Conservation (phyloP, 2,797 vertebrate species). For the Rhabdomys pumilio region DNA sequence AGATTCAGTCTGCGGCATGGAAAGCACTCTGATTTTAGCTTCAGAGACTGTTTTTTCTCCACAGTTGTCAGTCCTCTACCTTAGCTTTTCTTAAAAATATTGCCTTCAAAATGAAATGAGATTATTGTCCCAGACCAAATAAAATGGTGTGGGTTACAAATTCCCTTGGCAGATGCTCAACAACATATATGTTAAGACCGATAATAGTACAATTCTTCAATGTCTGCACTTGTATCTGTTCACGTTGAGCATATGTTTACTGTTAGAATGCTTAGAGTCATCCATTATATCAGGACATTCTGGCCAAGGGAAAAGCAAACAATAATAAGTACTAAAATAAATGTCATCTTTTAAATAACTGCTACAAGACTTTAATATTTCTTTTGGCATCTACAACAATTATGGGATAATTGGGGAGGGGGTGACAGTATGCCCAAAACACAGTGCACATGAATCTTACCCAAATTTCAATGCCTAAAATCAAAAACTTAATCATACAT, state of each 20-base stretch:
- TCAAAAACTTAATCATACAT: not conserved
- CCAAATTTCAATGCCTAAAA: not conserved
- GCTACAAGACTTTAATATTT: slow-evolving; percentile 1
- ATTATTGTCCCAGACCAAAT: not conserved
- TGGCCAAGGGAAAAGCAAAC: not conserved
- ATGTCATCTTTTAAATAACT: not conserved
- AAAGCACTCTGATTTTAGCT: not conserved
- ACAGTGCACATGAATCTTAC: not conserved
- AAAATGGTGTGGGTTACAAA: not conserved
- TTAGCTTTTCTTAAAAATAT: slow-evolving; percentile 40
- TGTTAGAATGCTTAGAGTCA: not conserved
- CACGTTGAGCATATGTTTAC: not conserved
- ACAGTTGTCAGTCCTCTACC: not conserved
- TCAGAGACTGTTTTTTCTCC: not conserved
- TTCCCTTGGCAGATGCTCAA: not conserved
- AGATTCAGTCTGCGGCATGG: not conserved
- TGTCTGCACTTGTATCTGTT: not conserved
- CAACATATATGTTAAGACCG: not conserved
- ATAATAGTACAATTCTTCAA: slow-evolving; percentile 27
- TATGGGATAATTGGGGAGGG: not conserved
- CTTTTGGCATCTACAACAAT: not conserved
- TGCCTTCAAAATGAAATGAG: slow-evolving; percentile 37
- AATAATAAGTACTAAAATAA: slow-evolving; percentile 8
- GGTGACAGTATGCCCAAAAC: not conserved
- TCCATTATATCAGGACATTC: not conserved